Evolutionary conservation across 2,888 invertebrate genomes (phyloP), one percentile per base, ranked within the genome.

Genomic region (Diachrysia chrysitis): DNA sequence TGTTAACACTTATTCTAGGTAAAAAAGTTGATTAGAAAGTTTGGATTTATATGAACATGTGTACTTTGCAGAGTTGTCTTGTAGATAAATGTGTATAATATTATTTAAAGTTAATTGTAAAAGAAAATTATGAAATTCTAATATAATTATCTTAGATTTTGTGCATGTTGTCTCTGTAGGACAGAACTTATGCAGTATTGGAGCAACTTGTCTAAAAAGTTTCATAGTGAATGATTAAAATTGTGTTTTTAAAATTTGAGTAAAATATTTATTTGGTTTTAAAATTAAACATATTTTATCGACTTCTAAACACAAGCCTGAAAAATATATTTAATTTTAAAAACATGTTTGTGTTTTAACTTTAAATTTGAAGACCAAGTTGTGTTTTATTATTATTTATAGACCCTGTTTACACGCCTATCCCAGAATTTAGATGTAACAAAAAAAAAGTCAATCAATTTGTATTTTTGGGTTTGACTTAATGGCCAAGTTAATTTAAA

Each of bases 1-100:
- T 72, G 64, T n/a, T 83, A 87, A 87, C 87, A 84, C 87, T 87
- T 87, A 87, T 6, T 58, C 84, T 86, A 87, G 32, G 71, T 82
- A 79, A 76, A 84, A 83, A 80, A 70, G 60, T 76, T 79, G 69
- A 69, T 64, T 60, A 56, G 21, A 19, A 63, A 63, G 29, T 64
- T 63, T 79, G 69, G 69, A 59, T 71, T 59, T 73, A 77, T 79
- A 76, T 76, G 68, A 79, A 71, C 53, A 65, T 67, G 56, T 10
- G 29, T 53, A 46, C 29, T 0, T 17, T 9, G 19, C 6, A 53
- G 32, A 32, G 32, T 32, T 32, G 58, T 63, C 42, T 19, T 3
- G 21, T 57, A 17, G 10, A 21, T 21, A 35, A 17, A 35, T 56
- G 9, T 59, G 12, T 56, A 12, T 29, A 25, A 17, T 25, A 5